Base-by-base conservation (phyloP, 92 coral and sea anemone species). In the Metridium senile region DNA sequence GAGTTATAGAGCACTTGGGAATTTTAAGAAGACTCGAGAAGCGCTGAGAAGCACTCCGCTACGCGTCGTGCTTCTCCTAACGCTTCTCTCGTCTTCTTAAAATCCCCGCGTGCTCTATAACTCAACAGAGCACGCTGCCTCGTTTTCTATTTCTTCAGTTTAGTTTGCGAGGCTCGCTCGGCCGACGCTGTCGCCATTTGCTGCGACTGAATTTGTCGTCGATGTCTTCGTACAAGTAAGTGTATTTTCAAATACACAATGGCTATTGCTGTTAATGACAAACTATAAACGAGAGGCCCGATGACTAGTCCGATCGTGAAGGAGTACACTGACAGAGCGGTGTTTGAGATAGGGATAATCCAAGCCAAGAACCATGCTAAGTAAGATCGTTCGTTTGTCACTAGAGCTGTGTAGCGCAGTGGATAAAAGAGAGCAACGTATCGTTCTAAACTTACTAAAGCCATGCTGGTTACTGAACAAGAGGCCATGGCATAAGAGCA, bases 401-500 rank as follows among this genome's bases (percentile, higher is more conserved):
- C 26, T 11, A 71, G 61, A 7, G 45, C 26, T 10, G 20, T n/a
- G 45, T 71, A 71, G 25, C 62, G 22, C 3, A 71, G 43, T 18
- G 53, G 75, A 11, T 26, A 26, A 39, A 71, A 71, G 18, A 71
- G 58, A 22, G 75, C 75, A 1, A 51, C 27, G 61, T 71, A 71
- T 71, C 75, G 46, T 39, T 71, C 75, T 13, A 58, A 49, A 26
- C 75, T 71, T 1, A 71, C 75, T 26, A 57, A 31, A 10, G 75
- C 75, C 75, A 71, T 71, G 33, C 57, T 46, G 1, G 22, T 32
- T 11, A 27, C 62, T 18, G 75, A 71, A 8, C 28, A 21, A 10
- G 62, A 25, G 10, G 62, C 32, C 4, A 17, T 25, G 0, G 27
- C 0, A 51, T 10, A 16, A 26, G 31, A 59, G n/a, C 57, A 18